Evolutionary conservation across 1,140 invertebrate species (phyloP), one percentile per base, ranked within the genome.

Genomic region (Pseudomyrmex dendroicus): DNA sequence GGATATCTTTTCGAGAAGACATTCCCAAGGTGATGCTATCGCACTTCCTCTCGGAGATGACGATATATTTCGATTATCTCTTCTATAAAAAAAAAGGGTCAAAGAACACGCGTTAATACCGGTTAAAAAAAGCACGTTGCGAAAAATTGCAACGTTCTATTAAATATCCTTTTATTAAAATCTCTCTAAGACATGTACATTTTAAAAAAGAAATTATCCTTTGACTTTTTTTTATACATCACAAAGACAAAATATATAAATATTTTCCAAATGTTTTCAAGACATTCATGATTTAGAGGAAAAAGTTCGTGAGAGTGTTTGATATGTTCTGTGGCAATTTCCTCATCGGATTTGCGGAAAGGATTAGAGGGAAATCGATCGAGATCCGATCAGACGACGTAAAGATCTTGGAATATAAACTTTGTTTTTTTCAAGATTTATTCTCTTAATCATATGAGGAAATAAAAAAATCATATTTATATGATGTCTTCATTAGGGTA

Each of bases 1-100:
- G 91, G 89, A 92, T 91, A 92, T 91, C 89, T 91, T 91, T 92
- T 93, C 85, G 89, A 89, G 92, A 93, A 94, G 90, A 91, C 89
- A 87, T 92, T 92, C 91, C 86, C 83, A 86, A 88, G 83, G 82
- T 78, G 93, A 94, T 94, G 73, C 87, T 94, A 94, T 94, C 94
- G 92, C 86, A 84, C 88, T 93, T 94, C 93, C 93, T 91, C 86
- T 82, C 84, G 64, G 68, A 91, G 90, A 90, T 90, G 89, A 89
- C 89, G 91, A 86, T 91, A 35, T 35, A 84, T 93, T 77, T 90
- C 88, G 90, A 92, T 92, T 92, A 76, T 73, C 84, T 92, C 78
- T 76, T 22, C n/a, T 48, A 66, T 73, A 52, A 85, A 73, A 83
- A 64, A 22, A 59, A 70, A 77, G 12, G 50, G 64, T 67, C 25